A percentile compares a stretch with the other conserved stretches of the same genome.
These are phyloP conservation scores for Aegypius monachus DNA, from an alignment of 2,113 vertebrate species.

Conservation along the genomic window DNA sequence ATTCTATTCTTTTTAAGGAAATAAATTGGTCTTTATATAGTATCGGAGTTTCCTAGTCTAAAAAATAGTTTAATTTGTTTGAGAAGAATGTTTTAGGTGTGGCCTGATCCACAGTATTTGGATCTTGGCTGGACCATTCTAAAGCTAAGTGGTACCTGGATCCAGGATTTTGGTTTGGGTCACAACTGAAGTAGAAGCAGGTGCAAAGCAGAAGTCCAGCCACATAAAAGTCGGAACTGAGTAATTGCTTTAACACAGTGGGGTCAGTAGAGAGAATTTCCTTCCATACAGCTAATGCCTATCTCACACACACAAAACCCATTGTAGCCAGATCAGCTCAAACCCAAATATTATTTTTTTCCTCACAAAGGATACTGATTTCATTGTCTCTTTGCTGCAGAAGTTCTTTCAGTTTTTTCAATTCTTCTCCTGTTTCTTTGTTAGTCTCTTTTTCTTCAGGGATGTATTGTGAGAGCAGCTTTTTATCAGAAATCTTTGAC, in stretches of 20 bases:
- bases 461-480: not conserved
- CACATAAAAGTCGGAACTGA: not conserved
- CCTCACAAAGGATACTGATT: constrained; percentile 91
- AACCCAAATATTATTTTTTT: not conserved
- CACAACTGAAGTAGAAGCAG: not conserved
- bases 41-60: not conserved
- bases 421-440: constrained; percentile 47
- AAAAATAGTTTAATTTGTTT: not conserved
- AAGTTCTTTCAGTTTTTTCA: constrained; percentile 78
- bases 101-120: not conserved
- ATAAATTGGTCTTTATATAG: constrained; percentile 1
- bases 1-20: constrained; percentile 23
- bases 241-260: not conserved
- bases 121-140: not conserved
- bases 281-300: not conserved
- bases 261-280: not conserved
- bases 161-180: not conserved
- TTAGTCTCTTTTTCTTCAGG: not conserved
- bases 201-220: not conserved
- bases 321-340: not conserved
- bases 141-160: not conserved
- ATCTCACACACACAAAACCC: not conserved
- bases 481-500: not conserved
- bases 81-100: not conserved
- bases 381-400: constrained; percentile 89